Base-by-base conservation (phyloP, 2,113 vertebrate genomes). In the Herpetotheres cachinnans region DNA sequence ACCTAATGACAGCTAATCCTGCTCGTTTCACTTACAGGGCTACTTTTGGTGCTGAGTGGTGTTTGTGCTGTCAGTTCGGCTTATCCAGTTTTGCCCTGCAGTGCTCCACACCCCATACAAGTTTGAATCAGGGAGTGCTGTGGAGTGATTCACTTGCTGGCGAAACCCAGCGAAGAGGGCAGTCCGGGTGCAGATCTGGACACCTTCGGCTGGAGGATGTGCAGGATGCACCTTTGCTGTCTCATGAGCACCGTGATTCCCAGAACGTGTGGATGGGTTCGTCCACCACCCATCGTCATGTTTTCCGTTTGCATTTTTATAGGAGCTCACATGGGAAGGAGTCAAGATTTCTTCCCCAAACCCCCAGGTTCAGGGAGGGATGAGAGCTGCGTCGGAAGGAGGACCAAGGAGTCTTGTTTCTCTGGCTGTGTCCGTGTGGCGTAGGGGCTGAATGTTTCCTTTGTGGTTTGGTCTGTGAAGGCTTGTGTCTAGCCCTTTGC, bases 401-500 rank as follows among this genome's bases (percentile, higher is more conserved):
- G 55, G 63, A 80, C 69, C 2, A 0, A 42, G 59, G 79, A 83
- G 69, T 67, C 90, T 95, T 95, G 77, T 96, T 96, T 93, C 89
- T 92, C 79, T 63, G 79, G 17, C 95, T 73, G 38, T 47, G 67
- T 81, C 79, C 88, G 3, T 70, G 77, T 14, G 7, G 78, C 1
- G 0, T 52, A 82, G 20, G 38, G 58, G 79, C 88, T 97, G 96
- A 97, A 95, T 97, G 92, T 96, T 96, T 95, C 92, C 90, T 96
- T 96, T 97, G 96, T 97, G 94, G 82, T 71, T 94, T 78, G 61
- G 50, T 97, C 82, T 97, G 88, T 95, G 86, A 83, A 90, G 76
- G 90, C 96, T 96, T 96, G 91, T 97, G 91, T 97, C 84, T 90
- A 54, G 29, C 86, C 80, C 95, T 97, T 97, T 95, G 91, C 96